A percentile compares a stretch with the other conserved stretches of the same genome.
These are phyloP conservation scores for Peromyscus nudipes DNA, from an alignment of 2,797 vertebrate genomes.

Conservation along the genomic window DNA sequence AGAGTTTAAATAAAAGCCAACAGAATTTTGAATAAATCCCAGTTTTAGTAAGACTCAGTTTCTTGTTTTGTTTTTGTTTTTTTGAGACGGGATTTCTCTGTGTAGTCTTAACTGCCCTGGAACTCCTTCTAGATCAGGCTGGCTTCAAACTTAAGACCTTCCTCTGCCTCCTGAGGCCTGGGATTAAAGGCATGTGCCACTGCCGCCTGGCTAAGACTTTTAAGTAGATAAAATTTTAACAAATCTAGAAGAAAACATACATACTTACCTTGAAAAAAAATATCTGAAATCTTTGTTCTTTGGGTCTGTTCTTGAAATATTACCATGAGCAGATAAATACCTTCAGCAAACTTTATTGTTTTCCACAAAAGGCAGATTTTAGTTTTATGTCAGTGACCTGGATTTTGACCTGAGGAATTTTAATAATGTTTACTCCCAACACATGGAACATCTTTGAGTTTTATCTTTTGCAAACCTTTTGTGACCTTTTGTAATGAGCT, in stretches of 20 bases:
- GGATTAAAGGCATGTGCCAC: neutral
- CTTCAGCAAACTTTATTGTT: neutral
- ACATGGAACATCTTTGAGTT: neutral
- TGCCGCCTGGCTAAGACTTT: neutral
- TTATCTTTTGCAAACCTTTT: neutral
- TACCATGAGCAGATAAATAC: neutral
- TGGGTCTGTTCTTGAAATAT: neutral
- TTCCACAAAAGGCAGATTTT: neutral
- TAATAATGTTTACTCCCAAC: neutral
- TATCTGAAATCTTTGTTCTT: neutral
- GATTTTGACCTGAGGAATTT: conserved; percentile 4
- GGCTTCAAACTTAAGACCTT: neutral
- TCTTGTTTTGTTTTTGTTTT: neutral
- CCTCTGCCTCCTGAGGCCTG: neutral
- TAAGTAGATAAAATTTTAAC: neutral
- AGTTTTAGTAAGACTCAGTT: neutral
- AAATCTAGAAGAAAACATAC: neutral
- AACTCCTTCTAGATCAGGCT: neutral
- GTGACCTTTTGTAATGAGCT: neutral
- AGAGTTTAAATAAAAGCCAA: neutral
- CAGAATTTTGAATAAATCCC: neutral
- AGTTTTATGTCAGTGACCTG: neutral
- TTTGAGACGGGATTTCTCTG: neutral
- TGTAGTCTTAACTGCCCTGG: neutral
- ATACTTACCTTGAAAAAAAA: neutral